Conservation (phyloP, 2,888 invertebrate species). For the Plusia festucae region DNA sequence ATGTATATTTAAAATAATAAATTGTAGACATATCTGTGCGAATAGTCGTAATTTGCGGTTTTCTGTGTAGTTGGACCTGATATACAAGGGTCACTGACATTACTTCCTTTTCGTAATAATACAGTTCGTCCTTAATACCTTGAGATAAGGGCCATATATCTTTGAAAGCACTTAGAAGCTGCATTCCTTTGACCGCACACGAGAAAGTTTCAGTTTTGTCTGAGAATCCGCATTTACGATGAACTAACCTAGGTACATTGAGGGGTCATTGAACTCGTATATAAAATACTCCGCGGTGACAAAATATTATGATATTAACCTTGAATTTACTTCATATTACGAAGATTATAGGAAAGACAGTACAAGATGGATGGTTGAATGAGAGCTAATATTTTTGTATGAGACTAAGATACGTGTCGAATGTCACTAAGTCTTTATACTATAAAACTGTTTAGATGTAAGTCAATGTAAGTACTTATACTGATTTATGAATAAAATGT, state of each 20-base stretch:
- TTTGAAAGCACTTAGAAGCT: slow-evolving; percentile 21
- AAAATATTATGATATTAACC: slow-evolving; percentile 27
- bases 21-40: slow-evolving; percentile 3
- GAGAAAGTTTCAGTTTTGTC: slow-evolving; percentile 11
- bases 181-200: slow-evolving; percentile 23
- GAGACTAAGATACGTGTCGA: slow-evolving; percentile 74
- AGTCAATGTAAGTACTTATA: slow-evolving; percentile 83
- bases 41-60: slow-evolving; percentile 4
- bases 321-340: slow-evolving; percentile 17
- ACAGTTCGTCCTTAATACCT: not conserved
- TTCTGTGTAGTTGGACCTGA: slow-evolving; percentile 6
- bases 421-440: slow-evolving; percentile 75
- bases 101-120: slow-evolving; percentile 8
- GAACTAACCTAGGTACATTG: not conserved
- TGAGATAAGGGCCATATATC: not conserved
- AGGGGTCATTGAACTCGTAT: slow-evolving; percentile 20
- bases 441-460: slow-evolving; percentile 76
- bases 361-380: slow-evolving; percentile 72
- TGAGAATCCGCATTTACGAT: slow-evolving; percentile 19
- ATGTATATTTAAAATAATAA: slow-evolving; percentile 31
- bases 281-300: slow-evolving; percentile 24
- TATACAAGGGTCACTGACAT: not conserved
- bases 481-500: slow-evolving; percentile 88
- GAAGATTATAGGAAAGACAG: slow-evolving; percentile 63
- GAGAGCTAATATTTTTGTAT: slow-evolving; percentile 85